A percentile compares a stretch with the other conserved stretches of the same genome.
phyloP scores from a whole-genome alignment of 1,140 invertebrate genomes.

The Teleopsis dalmanni region DNA sequence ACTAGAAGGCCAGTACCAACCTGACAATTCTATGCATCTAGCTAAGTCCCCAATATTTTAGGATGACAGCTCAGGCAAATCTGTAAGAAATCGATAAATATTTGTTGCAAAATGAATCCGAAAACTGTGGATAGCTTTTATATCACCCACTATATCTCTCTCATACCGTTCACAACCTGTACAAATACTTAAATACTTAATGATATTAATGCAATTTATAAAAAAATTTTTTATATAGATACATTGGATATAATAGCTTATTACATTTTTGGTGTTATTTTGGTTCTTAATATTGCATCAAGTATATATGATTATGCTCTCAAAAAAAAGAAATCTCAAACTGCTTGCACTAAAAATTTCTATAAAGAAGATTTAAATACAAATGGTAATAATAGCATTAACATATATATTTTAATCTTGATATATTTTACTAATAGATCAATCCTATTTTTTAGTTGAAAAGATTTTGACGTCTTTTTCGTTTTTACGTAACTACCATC shows the following conservation, averaged over 20 bases:
- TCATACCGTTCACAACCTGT: no score
- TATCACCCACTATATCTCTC: no score
- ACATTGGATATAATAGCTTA: constrained; percentile 17
- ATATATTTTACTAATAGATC: not conserved
- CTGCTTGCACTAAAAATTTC: constrained; percentile 12
- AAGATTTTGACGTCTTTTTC: constrained; percentile 26
- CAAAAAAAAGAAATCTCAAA: constrained; percentile 2
- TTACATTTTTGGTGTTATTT: constrained; percentile 13
- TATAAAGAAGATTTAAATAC: constrained; percentile 20
- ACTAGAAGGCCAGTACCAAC: no score
- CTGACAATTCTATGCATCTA: no score
- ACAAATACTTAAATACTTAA: no score
- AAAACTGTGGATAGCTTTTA: no score
- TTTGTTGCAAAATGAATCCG: no score
- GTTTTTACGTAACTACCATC: constrained; percentile 34
- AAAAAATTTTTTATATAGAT: constrained; percentile 13
- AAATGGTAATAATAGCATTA: constrained; percentile 16
- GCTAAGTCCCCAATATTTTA: no score
- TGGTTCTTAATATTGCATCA: constrained; percentile 19
- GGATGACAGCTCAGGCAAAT: no score
- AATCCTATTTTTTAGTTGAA: constrained; percentile 9
- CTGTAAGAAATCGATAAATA: no score
- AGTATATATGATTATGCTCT: constrained; percentile 22
- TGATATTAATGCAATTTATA: no score
- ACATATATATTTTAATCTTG: not conserved